Percentiles rank a stretch among this genome's conserved stretches.
Evolutionary conservation across 2,888 invertebrate species (phyloP).

Genomic region (Esperia sulphurella): DNA sequence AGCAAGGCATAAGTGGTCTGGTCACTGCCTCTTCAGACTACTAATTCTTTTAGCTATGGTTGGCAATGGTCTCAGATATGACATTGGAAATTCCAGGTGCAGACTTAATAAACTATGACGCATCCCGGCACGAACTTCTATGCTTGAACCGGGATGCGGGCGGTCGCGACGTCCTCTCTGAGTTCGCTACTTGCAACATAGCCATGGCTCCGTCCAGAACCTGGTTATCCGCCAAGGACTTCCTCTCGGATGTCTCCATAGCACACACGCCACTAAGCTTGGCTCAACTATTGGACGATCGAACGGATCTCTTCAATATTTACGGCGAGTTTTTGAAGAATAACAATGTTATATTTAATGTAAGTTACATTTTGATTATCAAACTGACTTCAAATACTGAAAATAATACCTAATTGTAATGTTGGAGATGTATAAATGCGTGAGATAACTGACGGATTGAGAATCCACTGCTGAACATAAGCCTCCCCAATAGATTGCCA

Average conservation of each 20-base stretch:
- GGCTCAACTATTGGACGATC: slow-evolving; percentile 73
- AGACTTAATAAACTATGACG: slow-evolving; percentile 75
- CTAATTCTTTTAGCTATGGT: too few relatives aligned
- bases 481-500: too few relatives aligned
- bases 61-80: slow-evolving; percentile 3
- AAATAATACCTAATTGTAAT: background rate
- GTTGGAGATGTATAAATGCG: too few relatives aligned
- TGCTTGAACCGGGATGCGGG: slow-evolving; percentile 78
- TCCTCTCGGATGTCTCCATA: slow-evolving; percentile 80
- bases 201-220: slow-evolving; percentile 81
- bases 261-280: slow-evolving; percentile 81
- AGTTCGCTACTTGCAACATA: slow-evolving; percentile 80
- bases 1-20: too few relatives aligned
- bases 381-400: too few relatives aligned
- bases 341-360: slow-evolving; percentile 69
- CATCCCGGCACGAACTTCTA: slow-evolving; percentile 79
- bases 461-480: too few relatives aligned
- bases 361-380: slow-evolving; percentile 33
- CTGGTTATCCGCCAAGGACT: slow-evolving; percentile 68
- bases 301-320: slow-evolving; percentile 81
- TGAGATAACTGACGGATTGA: too few relatives aligned
- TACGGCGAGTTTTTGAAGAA: slow-evolving; percentile 80
- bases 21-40: too few relatives aligned
- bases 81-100: slow-evolving; percentile 61
- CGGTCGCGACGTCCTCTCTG: slow-evolving; percentile 70